These are phyloP conservation scores for Capromys pilorides DNA, from an alignment of 2,797 vertebrate genomes.

Conservation along the genomic window DNA sequence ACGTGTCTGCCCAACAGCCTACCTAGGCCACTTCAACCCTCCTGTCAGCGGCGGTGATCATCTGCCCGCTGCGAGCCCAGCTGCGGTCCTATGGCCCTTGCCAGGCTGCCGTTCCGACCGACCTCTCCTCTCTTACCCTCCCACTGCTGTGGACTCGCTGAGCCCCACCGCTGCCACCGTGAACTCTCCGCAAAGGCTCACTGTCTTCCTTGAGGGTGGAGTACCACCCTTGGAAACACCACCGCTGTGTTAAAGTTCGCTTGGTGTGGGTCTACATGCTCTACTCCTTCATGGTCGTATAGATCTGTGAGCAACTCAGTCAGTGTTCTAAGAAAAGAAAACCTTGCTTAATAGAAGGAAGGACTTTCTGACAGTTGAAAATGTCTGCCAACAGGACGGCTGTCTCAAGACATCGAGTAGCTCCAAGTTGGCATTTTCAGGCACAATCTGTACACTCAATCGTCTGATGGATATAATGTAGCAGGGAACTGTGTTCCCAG, in stretches of 20 bases:
- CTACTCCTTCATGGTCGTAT: neutral
- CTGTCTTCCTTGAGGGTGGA: neutral
- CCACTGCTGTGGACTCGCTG: neutral
- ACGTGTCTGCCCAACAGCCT: neutral
- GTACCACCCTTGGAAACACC: neutral
- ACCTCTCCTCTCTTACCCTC: neutral
- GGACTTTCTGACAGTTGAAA: neutral
- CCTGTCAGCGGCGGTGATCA: no score
- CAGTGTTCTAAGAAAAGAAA: neutral
- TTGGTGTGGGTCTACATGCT: neutral
- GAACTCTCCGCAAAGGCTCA: neutral
- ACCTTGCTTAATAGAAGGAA: neutral
- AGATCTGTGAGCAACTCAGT: neutral
- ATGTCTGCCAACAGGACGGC: neutral
- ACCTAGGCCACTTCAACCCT: neutral
- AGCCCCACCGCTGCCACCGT: neutral
- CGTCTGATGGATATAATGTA: neutral
- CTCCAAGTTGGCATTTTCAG: neutral
- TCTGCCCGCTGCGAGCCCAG: neutral
- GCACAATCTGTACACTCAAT: neutral
- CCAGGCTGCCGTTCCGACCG: accelerated
- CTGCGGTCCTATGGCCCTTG: no score
- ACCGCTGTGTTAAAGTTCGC: neutral
- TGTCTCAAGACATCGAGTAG: neutral
- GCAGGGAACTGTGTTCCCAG: neutral